Conservation (phyloP, 2,888 invertebrate genomes). For the Clusia tigrina region DNA sequence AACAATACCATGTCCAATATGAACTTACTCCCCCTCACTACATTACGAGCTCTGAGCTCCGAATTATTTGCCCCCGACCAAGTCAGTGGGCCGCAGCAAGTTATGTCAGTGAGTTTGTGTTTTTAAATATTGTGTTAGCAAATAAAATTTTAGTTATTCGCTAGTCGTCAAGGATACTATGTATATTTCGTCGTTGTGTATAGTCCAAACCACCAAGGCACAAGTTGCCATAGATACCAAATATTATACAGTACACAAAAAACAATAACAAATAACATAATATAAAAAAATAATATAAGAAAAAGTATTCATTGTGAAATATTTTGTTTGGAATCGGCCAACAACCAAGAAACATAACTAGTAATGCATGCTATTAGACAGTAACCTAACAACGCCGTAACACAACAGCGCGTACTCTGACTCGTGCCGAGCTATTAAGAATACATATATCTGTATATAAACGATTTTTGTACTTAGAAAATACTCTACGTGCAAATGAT, state of each 20-base stretch:
- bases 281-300: not conserved
- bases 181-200: constrained; percentile 48
- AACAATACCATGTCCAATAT: not conserved
- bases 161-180: constrained; percentile 65
- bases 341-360: not conserved
- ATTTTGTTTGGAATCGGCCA: not conserved
- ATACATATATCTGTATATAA: constrained; percentile 2
- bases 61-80: not conserved
- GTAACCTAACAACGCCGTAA: constrained; percentile 22
- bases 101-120: constrained; percentile 35
- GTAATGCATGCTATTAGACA: constrained; percentile 11
- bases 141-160: constrained; percentile 65
- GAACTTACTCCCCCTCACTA: constrained; percentile 10
- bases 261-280: not conserved
- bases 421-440: constrained; percentile 18
- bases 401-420: constrained; percentile 18
- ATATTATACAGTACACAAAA: constrained; percentile 15
- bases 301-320: constrained; percentile 15
- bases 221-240: constrained; percentile 44
- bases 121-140: constrained; percentile 60
- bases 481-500: too few relatives aligned
- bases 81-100: constrained; percentile 12
- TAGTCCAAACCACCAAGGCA: constrained; percentile 29
- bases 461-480: too few relatives aligned
- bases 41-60: not conserved